Evolutionary conservation across 2,113 vertebrate genomes (phyloP).

Genomic region (Geococcyx californianus): DNA sequence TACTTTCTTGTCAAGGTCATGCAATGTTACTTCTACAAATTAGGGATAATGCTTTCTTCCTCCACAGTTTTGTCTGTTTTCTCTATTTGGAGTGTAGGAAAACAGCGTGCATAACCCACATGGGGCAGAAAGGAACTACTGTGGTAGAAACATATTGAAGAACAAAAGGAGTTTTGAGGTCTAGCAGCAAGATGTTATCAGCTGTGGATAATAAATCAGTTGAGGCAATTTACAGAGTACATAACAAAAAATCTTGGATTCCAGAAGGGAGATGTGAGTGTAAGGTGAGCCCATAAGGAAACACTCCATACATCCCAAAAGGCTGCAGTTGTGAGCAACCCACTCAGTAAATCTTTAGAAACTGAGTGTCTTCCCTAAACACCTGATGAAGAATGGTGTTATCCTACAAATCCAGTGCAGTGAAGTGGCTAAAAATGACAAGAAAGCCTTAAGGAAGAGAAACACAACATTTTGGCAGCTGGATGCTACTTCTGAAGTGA

Average conservation of each 20-base stretch:
- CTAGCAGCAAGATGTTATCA: constrained; percentile 37
- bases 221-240: not conserved
- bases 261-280: not conserved
- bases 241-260: constrained; percentile 14
- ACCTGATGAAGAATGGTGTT: not conserved
- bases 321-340: not conserved
- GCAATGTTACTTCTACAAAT: constrained; percentile 40
- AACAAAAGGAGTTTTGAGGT: not conserved
- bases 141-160: not conserved
- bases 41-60: constrained; percentile 18
- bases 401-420: not conserved
- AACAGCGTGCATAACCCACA: not conserved
- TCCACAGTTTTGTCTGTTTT: constrained; percentile 31
- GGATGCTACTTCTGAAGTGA: not conserved
- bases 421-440: not conserved
- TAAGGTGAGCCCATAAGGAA: not conserved
- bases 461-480: not conserved
- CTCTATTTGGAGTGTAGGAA: not conserved
- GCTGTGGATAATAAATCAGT: constrained; percentile 23
- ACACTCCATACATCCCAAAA: not conserved
- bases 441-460: not conserved
- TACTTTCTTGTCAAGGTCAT: constrained; percentile 26
- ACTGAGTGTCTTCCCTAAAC: not conserved
- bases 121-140: not conserved
- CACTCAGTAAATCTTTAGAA: not conserved